phyloP scores from a whole-genome alignment of 2,888 invertebrate species.

The Schizotus pectinicornis region DNA sequence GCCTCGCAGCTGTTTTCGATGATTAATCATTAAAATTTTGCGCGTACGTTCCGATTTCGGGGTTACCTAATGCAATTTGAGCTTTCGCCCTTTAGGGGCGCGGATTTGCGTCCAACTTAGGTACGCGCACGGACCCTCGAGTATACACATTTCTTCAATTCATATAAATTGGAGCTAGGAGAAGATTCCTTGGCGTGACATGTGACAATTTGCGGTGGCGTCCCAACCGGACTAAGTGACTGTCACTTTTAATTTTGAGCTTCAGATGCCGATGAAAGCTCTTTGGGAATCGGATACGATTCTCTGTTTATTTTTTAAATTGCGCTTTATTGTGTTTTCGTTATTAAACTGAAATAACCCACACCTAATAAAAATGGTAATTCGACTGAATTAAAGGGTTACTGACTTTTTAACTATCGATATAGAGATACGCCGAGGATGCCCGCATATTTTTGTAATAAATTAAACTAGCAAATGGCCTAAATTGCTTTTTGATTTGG shows the following conservation, averaged over 20 bases:
- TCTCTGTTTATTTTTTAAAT: too few relatives aligned
- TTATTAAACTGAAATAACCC: constrained; percentile 13
- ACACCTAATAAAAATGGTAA: constrained; percentile 23
- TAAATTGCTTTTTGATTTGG: constrained; percentile 18
- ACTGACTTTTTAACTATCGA: constrained; percentile 23
- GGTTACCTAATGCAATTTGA: constrained; percentile 1
- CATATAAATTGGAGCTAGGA: constrained; percentile 47
- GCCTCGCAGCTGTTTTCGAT: not conserved
- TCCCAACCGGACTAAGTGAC: constrained; percentile 30
- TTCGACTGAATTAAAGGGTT: constrained; percentile 9
- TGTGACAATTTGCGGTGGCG: constrained; percentile 47
- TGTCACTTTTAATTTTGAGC: constrained; percentile 30
- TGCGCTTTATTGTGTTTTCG: not conserved
- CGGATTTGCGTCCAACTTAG: not conserved
- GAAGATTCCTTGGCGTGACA: constrained; percentile 41
- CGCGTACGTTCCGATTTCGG: not conserved
- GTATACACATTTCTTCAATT: constrained; percentile 54
- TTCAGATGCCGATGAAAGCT: constrained; percentile 11
- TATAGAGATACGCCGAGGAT: constrained; percentile 12
- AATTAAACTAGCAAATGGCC: constrained; percentile 4
- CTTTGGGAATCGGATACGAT: not conserved
- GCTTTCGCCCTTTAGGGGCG: not conserved
- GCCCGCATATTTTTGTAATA: constrained; percentile 24
- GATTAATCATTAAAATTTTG: not conserved
- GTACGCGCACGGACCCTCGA: constrained; percentile 30